Conservation (phyloP, 2,888 invertebrate genomes). For the Teinopalpus imperialis region DNA sequence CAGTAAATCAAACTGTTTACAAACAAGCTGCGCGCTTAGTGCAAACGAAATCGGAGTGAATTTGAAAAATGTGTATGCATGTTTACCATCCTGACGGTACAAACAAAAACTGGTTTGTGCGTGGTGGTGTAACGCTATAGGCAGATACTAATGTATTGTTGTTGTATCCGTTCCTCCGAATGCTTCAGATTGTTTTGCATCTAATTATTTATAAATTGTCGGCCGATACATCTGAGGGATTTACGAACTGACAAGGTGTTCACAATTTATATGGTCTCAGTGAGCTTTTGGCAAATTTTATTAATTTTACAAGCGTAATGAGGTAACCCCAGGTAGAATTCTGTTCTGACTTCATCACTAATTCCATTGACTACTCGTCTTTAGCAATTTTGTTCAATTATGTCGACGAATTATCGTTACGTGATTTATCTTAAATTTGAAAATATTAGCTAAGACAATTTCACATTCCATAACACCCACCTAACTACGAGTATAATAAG, state of each 20-base stretch:
- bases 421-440: too few species aligned
- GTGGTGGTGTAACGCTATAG: constrained; percentile 54
- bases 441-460: too few species aligned
- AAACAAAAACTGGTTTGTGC: constrained; percentile 52
- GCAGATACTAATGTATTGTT: constrained; percentile 49
- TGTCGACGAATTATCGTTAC: too few species aligned
- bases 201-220: constrained; percentile 46
- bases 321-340: constrained; percentile 23
- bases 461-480: too few species aligned
- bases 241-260: constrained; percentile 53
- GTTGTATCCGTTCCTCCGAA: constrained; percentile 56
- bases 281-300: constrained; percentile 49
- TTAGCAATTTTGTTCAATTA: too few species aligned
- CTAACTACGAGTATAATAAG: too few species aligned
- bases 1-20: constrained; percentile 24
- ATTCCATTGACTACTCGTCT: too few species aligned
- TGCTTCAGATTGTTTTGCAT: constrained; percentile 63
- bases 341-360: too few species aligned
- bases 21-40: constrained; percentile 11
- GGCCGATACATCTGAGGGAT: constrained; percentile 45
- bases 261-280: constrained; percentile 31
- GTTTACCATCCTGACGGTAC: constrained; percentile 49
- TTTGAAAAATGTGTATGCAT: constrained; percentile 13
- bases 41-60: constrained; percentile 2
- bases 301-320: constrained; percentile 48